These are phyloP conservation scores for Takifugu ocellatus DNA, from an alignment of 2,797 vertebrate species.

Conservation along the genomic window DNA sequence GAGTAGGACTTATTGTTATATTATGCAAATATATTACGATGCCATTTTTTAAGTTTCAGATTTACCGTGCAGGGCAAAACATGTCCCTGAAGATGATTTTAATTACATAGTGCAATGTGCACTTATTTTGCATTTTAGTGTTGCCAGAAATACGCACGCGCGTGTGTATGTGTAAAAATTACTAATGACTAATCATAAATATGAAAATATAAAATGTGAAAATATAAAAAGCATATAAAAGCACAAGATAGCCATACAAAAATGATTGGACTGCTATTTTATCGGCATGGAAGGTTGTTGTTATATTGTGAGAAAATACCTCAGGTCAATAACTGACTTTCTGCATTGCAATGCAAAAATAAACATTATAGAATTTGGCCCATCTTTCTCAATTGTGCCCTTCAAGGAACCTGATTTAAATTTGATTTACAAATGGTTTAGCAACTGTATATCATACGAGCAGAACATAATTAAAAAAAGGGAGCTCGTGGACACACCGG, in stretches of 20 bases:
- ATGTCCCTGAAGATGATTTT: conserved; percentile 74
- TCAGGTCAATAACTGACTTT: conserved; percentile 48
- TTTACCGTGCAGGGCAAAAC: conserved; percentile 71
- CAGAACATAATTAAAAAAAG: conserved; percentile 70
- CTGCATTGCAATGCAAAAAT: conserved; percentile 63
- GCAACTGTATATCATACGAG: conserved; percentile 59
- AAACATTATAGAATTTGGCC: conserved; percentile 64
- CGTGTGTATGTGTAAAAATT: conserved; percentile 33
- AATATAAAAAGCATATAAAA: conserved; percentile 49
- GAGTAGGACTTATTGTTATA: conserved; percentile 79
- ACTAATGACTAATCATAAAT: conserved; percentile 10
- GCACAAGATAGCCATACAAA: conserved; percentile 24
- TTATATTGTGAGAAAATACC: conserved; percentile 46
- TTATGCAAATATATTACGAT: conserved; percentile 80
- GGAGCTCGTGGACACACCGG: conserved; percentile 56
- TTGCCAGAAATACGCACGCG: conserved; percentile 35
- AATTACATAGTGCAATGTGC: conserved; percentile 69
- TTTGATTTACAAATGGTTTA: conserved; percentile 71
- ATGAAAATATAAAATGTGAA: conserved; percentile 1
- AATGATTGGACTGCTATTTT: conserved; percentile 55
- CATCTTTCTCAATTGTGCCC: conserved; percentile 74
- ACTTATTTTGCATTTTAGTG: conserved; percentile 71
- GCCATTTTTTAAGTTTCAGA: conserved; percentile 79
- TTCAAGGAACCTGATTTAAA: conserved; percentile 62
- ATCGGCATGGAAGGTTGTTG: conserved; percentile 25